A percentile compares a stretch with the other conserved stretches of the same genome.
phyloP scores from a whole-genome alignment of 2,797 vertebrate species.

The Ibycter americanus region DNA sequence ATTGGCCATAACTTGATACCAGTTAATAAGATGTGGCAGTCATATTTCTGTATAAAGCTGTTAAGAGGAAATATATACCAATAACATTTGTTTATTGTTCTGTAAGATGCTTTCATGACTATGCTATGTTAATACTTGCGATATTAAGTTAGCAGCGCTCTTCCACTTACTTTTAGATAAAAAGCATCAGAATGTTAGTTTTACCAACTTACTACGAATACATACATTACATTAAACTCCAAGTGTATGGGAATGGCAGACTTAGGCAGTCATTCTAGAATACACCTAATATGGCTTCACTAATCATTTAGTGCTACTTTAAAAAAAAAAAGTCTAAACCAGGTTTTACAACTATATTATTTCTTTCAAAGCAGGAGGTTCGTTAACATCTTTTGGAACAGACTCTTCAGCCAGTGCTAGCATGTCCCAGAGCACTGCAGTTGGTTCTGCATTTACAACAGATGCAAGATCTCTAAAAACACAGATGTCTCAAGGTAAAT shows the following conservation, averaged over 20 bases:
- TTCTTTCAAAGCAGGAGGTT: constrained; percentile 79
- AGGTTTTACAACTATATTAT: background rate
- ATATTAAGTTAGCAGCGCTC: background rate
- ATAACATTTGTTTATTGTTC: background rate
- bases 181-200: background rate
- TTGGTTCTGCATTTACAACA: constrained; percentile 80
- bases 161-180: background rate
- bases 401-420: constrained; percentile 73
- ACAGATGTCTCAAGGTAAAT: constrained; percentile 85
- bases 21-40: background rate
- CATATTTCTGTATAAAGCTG: background rate
- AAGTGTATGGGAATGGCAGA: background rate
- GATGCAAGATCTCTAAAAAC: constrained; percentile 80
- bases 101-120: background rate
- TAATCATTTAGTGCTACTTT: background rate
- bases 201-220: background rate
- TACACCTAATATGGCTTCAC: background rate
- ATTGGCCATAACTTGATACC: background rate
- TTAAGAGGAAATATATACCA: background rate
- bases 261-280: background rate
- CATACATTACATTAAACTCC: background rate
- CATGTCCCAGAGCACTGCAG: constrained; percentile 79
- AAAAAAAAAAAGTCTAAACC: background rate
- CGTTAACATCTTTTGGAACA: constrained; percentile 83
- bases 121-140: background rate